These are phyloP conservation scores for Chalcis sispes DNA, from an alignment of 2,888 invertebrate genomes.

Conservation along the genomic window DNA sequence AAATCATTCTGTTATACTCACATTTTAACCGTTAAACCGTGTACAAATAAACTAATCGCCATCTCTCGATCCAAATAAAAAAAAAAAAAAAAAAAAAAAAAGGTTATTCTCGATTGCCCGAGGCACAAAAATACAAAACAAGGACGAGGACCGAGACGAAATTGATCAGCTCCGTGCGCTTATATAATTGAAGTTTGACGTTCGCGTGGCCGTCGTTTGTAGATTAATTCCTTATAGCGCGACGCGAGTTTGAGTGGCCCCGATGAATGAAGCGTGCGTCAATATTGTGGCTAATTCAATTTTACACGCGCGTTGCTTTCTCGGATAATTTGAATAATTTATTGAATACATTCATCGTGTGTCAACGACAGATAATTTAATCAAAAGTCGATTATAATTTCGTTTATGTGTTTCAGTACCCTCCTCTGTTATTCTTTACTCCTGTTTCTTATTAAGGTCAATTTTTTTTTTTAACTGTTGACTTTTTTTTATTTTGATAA, in stretches of 20 bases:
- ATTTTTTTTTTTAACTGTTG: too few relatives aligned
- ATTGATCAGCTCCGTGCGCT: slow-evolving; percentile 54
- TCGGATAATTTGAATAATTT: slow-evolving; percentile 67
- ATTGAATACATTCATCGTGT: slow-evolving; percentile 68
- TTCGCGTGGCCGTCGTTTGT: slow-evolving; percentile 58
- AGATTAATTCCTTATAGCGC: slow-evolving; percentile 59
- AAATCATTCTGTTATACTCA: too few relatives aligned
- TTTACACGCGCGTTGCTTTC: slow-evolving; percentile 59
- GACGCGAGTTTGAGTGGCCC: slow-evolving; percentile 57
- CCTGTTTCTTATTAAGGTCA: too few relatives aligned
- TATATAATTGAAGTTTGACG: slow-evolving; percentile 60
- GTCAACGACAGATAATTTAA: slow-evolving; percentile 69
- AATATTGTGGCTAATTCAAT: slow-evolving; percentile 65
- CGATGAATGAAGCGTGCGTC: slow-evolving; percentile 55
- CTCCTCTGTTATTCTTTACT: too few relatives aligned
- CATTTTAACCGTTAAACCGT: too few relatives aligned
- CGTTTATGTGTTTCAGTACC: too few relatives aligned
- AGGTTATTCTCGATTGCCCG: slow-evolving; percentile 1
- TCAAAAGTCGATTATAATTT: slow-evolving; percentile 66
- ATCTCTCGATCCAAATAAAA: slow-evolving; percentile 18
- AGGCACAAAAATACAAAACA: slow-evolving; percentile 49
- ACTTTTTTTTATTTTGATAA: too few relatives aligned
- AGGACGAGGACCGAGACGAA: slow-evolving; percentile 56
- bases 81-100: too few relatives aligned
- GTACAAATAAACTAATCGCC: slow-evolving; percentile 14